phyloP scores from a whole-genome alignment of 2,888 invertebrate species.

The Cyaniris semiargus region DNA sequence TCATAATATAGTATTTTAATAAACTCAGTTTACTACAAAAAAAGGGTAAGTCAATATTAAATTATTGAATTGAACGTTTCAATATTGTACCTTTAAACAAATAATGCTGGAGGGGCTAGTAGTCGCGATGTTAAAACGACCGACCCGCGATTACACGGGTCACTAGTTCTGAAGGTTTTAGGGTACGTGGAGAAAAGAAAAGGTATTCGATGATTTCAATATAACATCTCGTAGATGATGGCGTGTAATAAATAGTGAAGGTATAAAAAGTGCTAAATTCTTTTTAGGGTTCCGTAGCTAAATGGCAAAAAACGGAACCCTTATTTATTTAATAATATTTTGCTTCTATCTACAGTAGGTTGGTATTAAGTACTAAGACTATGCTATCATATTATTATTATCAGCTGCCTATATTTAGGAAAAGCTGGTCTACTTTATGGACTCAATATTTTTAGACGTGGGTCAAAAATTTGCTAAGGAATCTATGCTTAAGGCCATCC shows the following conservation, averaged over 20 bases:
- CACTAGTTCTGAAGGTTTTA: constrained; percentile 9
- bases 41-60: not conserved
- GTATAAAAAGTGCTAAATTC: not conserved
- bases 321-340: not conserved
- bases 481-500: no score
- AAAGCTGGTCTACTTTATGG: no score
- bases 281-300: no score
- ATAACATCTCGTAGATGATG: constrained; percentile 26
- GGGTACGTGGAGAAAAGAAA: constrained; percentile 18
- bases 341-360: no score
- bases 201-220: constrained; percentile 25
- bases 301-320: no score
- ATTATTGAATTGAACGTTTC: constrained; percentile 16
- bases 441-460: no score
- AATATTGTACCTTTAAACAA: constrained; percentile 16
- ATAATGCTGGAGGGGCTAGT: constrained; percentile 1
- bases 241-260: constrained; percentile 32
- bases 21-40: not conserved
- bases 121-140: constrained; percentile 22
- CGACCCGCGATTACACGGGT: constrained; percentile 25
- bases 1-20: not conserved
- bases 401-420: no score
- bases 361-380: no score
- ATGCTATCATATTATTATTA: no score
- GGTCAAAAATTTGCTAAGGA: no score